Conservation (phyloP, 1,140 invertebrate genomes). For the Leptinotarsa texana region DNA sequence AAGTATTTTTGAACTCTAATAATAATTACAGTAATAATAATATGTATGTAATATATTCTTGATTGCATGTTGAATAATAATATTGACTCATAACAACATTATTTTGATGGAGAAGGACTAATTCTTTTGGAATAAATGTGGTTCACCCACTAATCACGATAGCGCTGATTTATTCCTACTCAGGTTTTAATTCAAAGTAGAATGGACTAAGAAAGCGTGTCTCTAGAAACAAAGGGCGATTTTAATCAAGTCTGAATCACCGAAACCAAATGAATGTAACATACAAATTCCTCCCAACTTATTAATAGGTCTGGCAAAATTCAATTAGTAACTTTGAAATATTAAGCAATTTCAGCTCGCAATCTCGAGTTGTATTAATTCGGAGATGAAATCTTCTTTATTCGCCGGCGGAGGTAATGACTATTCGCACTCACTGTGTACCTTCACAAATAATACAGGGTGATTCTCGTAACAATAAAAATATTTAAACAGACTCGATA, state of each 20-base stretch:
- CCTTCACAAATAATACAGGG: background rate
- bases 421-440: background rate
- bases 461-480: no score
- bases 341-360: constrained; percentile 37
- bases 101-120: background rate
- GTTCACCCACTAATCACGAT: constrained; percentile 29
- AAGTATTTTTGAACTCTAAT: no score
- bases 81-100: no score
- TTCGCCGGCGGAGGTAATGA: background rate
- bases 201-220: constrained; percentile 21
- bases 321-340: constrained; percentile 41
- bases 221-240: constrained; percentile 29
- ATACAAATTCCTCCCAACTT: constrained; percentile 35
- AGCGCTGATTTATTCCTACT: constrained; percentile 34
- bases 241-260: constrained; percentile 37
- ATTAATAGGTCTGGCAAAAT: constrained; percentile 41
- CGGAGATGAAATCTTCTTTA: constrained; percentile 29
- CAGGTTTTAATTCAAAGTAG: constrained; percentile 21
- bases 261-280: constrained; percentile 34
- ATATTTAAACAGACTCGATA: no score
- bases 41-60: no score
- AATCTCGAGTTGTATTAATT: constrained; percentile 39
- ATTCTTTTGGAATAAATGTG: background rate
- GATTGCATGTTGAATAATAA: no score
- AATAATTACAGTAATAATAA: no score